phyloP scores from a whole-genome alignment of 2,797 vertebrate species.

The Girardinus metallicus region DNA sequence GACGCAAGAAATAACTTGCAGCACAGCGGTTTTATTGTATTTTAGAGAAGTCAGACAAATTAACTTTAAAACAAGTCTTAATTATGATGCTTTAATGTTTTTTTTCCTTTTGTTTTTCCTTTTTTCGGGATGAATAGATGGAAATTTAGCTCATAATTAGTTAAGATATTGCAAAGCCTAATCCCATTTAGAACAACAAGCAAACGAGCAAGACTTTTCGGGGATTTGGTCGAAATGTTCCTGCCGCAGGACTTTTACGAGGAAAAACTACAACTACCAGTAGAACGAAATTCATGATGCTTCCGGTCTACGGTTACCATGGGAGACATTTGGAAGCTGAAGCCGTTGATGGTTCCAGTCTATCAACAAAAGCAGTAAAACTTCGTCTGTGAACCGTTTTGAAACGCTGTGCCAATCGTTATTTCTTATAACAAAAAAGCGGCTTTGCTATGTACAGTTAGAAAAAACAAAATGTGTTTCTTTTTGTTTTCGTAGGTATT shows the following conservation, averaged over 20 bases:
- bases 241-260: background rate
- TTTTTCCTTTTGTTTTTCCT: background rate
- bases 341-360: rapidly evolving
- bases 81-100: background rate
- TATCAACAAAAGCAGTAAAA: background rate
- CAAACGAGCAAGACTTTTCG: background rate
- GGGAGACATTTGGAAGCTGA: conserved; percentile 73
- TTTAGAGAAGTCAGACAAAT: background rate
- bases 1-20: background rate
- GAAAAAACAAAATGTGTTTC: background rate
- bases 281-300: background rate
- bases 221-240: background rate
- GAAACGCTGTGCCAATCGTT: rapidly evolving
- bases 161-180: background rate
- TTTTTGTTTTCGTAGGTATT: background rate
- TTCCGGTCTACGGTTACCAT: conserved; percentile 81
- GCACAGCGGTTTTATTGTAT: background rate
- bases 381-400: background rate
- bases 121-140: background rate
- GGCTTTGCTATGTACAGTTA: rapidly evolving
- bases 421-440: rapidly evolving
- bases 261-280: conserved; percentile 70
- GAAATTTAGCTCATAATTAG: background rate
- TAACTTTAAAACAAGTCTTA: background rate
- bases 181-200: background rate